Percentiles rank a stretch among this genome's conserved stretches.
phyloP scores from a whole-genome alignment of 2,797 vertebrate species.

The Gadopsis marmoratus region DNA sequence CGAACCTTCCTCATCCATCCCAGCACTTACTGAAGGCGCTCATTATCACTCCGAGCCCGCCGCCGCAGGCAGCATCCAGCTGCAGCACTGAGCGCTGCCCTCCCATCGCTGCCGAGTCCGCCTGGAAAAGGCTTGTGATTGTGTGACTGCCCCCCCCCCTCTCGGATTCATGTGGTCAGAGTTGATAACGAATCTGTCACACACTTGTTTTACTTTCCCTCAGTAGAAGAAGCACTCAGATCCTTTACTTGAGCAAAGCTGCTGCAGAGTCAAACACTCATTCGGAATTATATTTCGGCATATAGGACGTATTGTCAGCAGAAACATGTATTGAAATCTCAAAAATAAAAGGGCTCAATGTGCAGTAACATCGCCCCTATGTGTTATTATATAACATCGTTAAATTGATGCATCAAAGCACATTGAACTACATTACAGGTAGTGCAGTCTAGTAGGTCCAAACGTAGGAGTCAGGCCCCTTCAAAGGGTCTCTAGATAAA shows the following conservation, averaged over 20 bases:
- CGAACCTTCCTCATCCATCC: slow-evolving; percentile 63
- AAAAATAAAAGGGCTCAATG: neutral
- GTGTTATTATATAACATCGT: neutral
- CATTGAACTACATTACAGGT: neutral
- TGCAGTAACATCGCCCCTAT: neutral
- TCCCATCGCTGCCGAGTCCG: slow-evolving; percentile 47
- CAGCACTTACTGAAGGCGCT: slow-evolving; percentile 53
- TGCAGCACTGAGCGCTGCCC: slow-evolving; percentile 57
- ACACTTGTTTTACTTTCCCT: neutral
- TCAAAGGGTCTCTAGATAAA: neutral
- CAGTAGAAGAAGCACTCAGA: neutral
- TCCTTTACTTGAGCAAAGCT: neutral
- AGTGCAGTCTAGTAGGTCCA: neutral
- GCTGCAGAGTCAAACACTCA: neutral
- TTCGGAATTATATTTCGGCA: neutral
- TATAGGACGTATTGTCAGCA: too few relatives aligned
- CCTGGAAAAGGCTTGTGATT: slow-evolving; percentile 47
- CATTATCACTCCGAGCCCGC: slow-evolving; percentile 46
- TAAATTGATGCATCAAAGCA: neutral
- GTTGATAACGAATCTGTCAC: too few relatives aligned
- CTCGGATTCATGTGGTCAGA: neutral
- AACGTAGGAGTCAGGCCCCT: neutral
- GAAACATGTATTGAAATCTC: neutral
- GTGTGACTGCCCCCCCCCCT: slow-evolving; percentile 63
- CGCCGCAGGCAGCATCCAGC: slow-evolving; percentile 50